phyloP scores from a whole-genome alignment of 53 echinoderm and acorn worm species.

The Crossaster papposus region DNA sequence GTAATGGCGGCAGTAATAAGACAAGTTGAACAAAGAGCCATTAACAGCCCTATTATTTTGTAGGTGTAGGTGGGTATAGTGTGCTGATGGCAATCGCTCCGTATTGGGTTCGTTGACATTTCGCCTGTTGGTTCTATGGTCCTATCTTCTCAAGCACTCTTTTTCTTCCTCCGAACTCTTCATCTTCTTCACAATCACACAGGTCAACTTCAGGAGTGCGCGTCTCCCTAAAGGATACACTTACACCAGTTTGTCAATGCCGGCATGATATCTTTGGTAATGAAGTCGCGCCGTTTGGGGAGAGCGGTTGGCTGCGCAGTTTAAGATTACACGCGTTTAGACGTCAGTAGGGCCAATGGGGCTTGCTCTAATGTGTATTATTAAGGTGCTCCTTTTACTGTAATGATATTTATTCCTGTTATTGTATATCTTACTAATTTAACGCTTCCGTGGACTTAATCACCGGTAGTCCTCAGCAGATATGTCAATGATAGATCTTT shows the following conservation, averaged over 20 bases:
- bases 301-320: conserved; percentile 2
- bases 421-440: background rate
- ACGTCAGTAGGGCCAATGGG: background rate
- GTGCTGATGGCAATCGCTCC: too few relatives aligned
- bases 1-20: too few relatives aligned
- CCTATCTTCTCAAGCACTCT: background rate
- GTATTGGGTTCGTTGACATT: too few relatives aligned
- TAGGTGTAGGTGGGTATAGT: too few relatives aligned
- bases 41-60: too few relatives aligned
- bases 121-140: background rate
- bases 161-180: background rate
- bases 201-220: background rate
- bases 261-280: conserved; percentile 21
- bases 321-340: conserved; percentile 13
- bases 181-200: background rate
- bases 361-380: background rate
- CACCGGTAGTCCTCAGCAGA: background rate
- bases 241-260: conserved; percentile 18
- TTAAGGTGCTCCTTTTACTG: background rate
- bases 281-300: conserved; percentile 11
- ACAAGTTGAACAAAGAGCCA: too few relatives aligned
- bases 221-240: background rate
- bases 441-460: background rate
- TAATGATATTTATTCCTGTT: background rate
- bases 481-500: background rate